Conservation (phyloP, 2,113 vertebrate species). For the Eulacestoma nigropectus region DNA sequence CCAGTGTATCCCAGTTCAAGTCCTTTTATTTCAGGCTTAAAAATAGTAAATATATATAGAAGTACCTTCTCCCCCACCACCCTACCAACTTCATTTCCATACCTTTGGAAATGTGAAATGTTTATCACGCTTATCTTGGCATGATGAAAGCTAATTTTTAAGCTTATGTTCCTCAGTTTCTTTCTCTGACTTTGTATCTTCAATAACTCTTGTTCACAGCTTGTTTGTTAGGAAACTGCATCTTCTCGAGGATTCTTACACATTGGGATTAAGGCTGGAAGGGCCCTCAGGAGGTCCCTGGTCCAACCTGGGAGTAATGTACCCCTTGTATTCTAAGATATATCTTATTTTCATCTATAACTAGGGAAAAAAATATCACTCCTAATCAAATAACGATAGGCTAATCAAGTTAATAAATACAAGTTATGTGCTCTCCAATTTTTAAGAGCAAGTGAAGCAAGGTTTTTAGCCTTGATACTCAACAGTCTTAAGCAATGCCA, state of each 20-base stretch:
- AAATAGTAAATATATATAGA: background rate
- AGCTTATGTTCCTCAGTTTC: background rate
- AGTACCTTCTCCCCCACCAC: rapidly evolving
- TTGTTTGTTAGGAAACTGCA: background rate
- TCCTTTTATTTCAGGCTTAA: background rate
- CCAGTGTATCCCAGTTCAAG: background rate
- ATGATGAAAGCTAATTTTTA: background rate
- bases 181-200: background rate
- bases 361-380: background rate
- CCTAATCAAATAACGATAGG: background rate
- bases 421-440: background rate
- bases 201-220: background rate
- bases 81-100: background rate
- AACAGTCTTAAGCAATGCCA: background rate
- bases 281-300: background rate
- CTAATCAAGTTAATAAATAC: background rate
- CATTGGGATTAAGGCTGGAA: background rate
- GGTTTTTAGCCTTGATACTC: background rate
- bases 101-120: background rate
- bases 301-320: rapidly evolving
- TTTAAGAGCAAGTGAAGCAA: background rate
- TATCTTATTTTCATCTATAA: background rate
- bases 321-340: background rate
- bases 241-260: background rate
- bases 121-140: background rate